These are phyloP conservation scores for Scleropages formosus DNA, from an alignment of 2,797 vertebrate genomes.

Conservation along the genomic window DNA sequence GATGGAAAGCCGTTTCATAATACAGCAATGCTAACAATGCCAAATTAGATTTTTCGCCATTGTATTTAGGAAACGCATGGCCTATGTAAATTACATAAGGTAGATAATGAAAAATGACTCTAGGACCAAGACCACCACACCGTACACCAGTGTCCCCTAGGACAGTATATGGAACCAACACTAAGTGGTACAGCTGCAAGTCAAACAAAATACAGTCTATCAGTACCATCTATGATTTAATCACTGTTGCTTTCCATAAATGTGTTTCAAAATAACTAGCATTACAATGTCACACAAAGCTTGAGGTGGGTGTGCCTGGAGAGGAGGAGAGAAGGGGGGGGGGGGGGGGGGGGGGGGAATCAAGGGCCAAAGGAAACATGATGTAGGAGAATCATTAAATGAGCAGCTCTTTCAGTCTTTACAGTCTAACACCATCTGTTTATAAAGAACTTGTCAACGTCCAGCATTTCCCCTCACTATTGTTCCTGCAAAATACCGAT, in stretches of 20 bases:
- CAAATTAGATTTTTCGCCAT: too few relatives aligned
- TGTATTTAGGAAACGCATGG: too few relatives aligned
- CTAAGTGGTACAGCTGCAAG: neutral
- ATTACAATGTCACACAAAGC: neutral
- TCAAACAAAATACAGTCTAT: neutral
- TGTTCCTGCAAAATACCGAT: neutral
- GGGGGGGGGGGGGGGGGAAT: too few relatives aligned
- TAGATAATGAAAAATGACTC: too few relatives aligned
- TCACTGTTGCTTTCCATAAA: neutral
- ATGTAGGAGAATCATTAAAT: neutral
- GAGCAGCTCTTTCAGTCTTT: neutral
- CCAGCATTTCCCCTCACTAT: neutral
- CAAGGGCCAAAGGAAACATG: constrained; percentile 2
- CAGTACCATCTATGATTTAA: neutral
- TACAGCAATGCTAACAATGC: too few relatives aligned
- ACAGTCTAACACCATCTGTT: constrained; percentile 11
- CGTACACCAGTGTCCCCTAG: too few relatives aligned
- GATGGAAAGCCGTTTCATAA: too few relatives aligned
- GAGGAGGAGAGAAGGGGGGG: too few relatives aligned
- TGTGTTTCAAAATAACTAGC: neutral
- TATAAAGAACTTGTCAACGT: neutral
- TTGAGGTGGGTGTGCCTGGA: neutral
- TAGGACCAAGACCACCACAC: too few relatives aligned
- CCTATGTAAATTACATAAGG: too few relatives aligned
- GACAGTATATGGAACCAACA: neutral